Conservation (phyloP, 2,797 vertebrate species). For the Odontamblyopus rebecca region DNA sequence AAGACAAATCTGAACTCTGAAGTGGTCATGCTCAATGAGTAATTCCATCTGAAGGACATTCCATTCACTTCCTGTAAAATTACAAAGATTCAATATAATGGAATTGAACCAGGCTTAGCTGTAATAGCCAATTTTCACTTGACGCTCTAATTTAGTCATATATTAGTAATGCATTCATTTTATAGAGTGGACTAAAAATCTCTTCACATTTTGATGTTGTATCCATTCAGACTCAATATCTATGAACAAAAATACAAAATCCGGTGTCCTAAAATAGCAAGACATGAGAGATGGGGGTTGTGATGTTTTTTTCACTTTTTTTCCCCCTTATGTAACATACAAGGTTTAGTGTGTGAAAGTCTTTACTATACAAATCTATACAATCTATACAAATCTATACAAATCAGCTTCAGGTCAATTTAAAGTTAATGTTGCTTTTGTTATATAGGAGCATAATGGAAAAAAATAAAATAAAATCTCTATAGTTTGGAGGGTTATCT, state of each 20-base stretch:
- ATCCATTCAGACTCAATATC: background rate
- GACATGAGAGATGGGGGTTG: constrained; percentile 4
- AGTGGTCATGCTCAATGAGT: background rate
- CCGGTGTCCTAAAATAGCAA: background rate
- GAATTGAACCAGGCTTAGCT: background rate
- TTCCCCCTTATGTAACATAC: background rate
- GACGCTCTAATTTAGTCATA: background rate
- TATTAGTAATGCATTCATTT: background rate
- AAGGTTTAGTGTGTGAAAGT: background rate
- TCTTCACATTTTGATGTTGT: background rate
- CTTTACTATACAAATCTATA: background rate
- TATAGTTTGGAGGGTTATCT: too few species aligned
- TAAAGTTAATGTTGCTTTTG: background rate
- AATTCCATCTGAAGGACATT: background rate
- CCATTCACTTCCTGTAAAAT: background rate
- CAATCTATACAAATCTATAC: background rate
- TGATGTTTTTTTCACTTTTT: background rate
- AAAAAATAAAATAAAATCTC: too few species aligned
- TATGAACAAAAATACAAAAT: too few species aligned
- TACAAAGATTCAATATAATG: background rate
- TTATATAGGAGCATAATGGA: background rate
- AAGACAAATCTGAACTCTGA: background rate
- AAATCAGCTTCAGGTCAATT: background rate
- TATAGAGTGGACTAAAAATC: background rate
- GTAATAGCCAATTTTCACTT: background rate